Evolutionary conservation across 2,888 invertebrate genomes (phyloP).

Genomic region (Mechanitis mazaeus): DNA sequence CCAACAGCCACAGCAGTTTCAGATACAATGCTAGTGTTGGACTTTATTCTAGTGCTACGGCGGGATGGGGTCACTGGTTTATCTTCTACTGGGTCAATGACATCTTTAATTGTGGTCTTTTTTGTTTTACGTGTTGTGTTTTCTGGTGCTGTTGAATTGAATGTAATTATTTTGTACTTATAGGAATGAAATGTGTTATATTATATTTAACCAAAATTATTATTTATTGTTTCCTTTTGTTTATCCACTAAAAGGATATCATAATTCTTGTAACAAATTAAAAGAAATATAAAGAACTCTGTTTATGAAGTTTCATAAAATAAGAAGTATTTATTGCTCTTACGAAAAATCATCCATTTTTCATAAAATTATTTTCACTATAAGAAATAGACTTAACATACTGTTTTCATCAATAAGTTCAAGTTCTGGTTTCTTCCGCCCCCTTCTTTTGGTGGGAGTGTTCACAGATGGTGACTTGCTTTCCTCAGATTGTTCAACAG

Average conservation of each 20-base stretch:
- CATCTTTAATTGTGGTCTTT: constrained; percentile 45
- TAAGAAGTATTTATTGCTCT: too few relatives aligned
- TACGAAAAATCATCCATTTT: too few relatives aligned
- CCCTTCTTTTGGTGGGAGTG: constrained; percentile 63
- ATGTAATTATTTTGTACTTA: background rate
- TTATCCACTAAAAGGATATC: too few relatives aligned
- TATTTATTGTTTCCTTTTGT: too few relatives aligned
- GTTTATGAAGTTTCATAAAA: too few relatives aligned
- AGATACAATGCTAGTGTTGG: constrained; percentile 46
- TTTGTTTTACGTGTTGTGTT: constrained; percentile 43
- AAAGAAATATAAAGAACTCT: too few relatives aligned
- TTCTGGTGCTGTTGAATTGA: constrained; percentile 32
- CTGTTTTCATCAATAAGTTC: constrained; percentile 67
- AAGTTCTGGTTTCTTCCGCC: constrained; percentile 48
- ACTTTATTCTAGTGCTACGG: constrained; percentile 53
- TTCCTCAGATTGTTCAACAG: constrained; percentile 58
- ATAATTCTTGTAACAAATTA: too few relatives aligned
- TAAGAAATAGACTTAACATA: constrained; percentile 30
- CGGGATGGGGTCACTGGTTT: constrained; percentile 54
- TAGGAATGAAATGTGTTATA: too few relatives aligned
- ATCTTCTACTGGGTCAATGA: constrained; percentile 41
- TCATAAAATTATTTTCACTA: too few relatives aligned
- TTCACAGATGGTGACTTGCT: constrained; percentile 51
- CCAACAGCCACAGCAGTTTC: constrained; percentile 45
- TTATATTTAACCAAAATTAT: too few relatives aligned